phyloP scores from a whole-genome alignment of 2,888 invertebrate species.

The Salpingus planirostris region DNA sequence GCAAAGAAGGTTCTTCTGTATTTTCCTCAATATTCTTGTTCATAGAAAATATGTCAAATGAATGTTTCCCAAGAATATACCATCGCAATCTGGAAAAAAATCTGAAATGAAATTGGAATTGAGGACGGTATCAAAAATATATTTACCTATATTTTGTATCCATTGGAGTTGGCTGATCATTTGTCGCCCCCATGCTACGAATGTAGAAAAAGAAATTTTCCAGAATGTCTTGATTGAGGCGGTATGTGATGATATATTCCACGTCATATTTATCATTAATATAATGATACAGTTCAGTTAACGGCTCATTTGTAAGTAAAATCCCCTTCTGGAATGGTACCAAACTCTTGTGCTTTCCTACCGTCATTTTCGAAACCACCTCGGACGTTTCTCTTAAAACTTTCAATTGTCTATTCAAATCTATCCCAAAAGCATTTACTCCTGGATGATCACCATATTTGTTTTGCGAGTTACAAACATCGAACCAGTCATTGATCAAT shows the following conservation, averaged over 20 bases:
- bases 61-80: slow-evolving; percentile 24
- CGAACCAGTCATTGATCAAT: slow-evolving; percentile 21
- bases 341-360: slow-evolving; percentile 16
- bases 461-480: slow-evolving; percentile 16
- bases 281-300: slow-evolving; percentile 10
- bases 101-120: too few relatives aligned
- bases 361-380: slow-evolving; percentile 12
- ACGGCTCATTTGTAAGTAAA: slow-evolving; percentile 10
- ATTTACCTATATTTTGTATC: slow-evolving; percentile 17
- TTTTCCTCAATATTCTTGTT: slow-evolving; percentile 8
- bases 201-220: slow-evolving; percentile 26
- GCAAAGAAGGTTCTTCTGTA: slow-evolving; percentile 1
- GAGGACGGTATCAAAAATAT: too few relatives aligned
- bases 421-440: slow-evolving; percentile 17
- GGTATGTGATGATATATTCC: slow-evolving; percentile 16
- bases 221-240: slow-evolving; percentile 18
- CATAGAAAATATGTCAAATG: slow-evolving; percentile 17
- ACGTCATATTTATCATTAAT: slow-evolving; percentile 5
- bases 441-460: slow-evolving; percentile 13
- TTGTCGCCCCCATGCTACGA: slow-evolving; percentile 19
- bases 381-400: slow-evolving; percentile 10
- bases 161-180: slow-evolving; percentile 22
- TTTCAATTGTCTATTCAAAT: slow-evolving; percentile 16
- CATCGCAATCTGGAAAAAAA: too few relatives aligned
- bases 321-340: slow-evolving; percentile 19